Evolutionary conservation across 1,140 invertebrate genomes (phyloP).

Genomic region (Drosophila elegans): DNA sequence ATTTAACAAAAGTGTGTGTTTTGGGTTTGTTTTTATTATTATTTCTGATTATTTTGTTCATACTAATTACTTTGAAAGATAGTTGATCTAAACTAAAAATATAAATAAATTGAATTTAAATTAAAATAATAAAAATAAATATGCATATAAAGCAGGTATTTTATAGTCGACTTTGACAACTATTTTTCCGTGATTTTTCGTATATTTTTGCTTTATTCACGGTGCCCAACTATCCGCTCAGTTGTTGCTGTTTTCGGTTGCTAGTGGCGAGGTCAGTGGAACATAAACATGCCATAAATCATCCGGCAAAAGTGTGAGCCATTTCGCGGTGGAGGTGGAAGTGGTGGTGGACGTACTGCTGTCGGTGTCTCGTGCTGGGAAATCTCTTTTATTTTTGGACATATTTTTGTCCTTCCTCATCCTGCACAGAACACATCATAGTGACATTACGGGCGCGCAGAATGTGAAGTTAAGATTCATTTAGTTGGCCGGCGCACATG

Average conservation of each 20-base stretch:
- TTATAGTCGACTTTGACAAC: background rate
- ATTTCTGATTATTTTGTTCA: too few species aligned
- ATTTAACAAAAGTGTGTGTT: too few species aligned
- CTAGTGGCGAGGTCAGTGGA: conserved; percentile 72
- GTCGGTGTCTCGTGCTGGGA: conserved; percentile 54
- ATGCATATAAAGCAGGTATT: background rate
- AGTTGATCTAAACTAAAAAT: background rate
- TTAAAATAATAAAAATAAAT: too few species aligned
- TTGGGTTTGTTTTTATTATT: too few species aligned
- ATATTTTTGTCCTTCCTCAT: conserved; percentile 50
- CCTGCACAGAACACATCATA: conserved; percentile 19
- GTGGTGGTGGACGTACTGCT: conserved; percentile 32
- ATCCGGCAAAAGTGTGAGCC: conserved; percentile 48
- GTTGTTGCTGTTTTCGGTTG: conserved; percentile 43
- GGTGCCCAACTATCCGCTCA: conserved; percentile 31
- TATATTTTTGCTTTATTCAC: conserved; percentile 26
- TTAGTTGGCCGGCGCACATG: conserved; percentile 24
- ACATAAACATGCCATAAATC: conserved; percentile 80
- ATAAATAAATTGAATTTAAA: background rate
- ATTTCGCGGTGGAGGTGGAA: conserved; percentile 39
- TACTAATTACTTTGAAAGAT: too few species aligned
- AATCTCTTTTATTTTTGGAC: conserved; percentile 62
- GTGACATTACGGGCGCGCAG: conserved; percentile 29
- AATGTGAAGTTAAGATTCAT: conserved; percentile 44
- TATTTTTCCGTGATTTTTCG: background rate